These are phyloP conservation scores for Acheta domesticus DNA, from an alignment of 2,888 invertebrate genomes.

Conservation along the genomic window DNA sequence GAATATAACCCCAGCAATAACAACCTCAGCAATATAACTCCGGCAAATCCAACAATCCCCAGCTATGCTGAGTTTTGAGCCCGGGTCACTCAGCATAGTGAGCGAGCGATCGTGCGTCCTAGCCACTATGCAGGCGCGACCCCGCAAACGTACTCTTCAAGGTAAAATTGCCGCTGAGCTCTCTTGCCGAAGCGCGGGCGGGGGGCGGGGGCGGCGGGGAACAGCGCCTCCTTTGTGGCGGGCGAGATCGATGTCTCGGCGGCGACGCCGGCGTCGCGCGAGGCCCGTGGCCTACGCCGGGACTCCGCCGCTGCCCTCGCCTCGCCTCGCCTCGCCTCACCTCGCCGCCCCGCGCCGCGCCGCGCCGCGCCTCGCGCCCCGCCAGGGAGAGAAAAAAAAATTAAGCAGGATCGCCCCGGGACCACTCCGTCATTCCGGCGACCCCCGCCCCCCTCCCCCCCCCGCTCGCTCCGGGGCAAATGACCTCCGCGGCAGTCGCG, in stretches of 20 bases:
- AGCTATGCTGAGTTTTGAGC: no score
- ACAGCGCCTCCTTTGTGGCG: neutral
- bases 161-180: no score
- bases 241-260: slow-evolving; percentile 3
- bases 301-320: neutral
- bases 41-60: no score
- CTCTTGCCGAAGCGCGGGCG: no score
- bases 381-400: neutral
- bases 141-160: no score
- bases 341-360: neutral
- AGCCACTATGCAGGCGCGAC: no score
- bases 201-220: neutral
- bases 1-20: no score
- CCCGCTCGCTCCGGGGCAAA: neutral
- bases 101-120: no score
- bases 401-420: neutral
- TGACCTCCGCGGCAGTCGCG: neutral
- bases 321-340: neutral
- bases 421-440: slow-evolving; percentile 18
- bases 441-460: neutral
- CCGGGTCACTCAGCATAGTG: no score
- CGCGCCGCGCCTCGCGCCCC: neutral
- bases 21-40: no score
- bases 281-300: neutral
- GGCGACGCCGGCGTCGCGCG: neutral